Conservation (phyloP, 2,888 invertebrate species). For the Gisinianus flammeolus region DNA sequence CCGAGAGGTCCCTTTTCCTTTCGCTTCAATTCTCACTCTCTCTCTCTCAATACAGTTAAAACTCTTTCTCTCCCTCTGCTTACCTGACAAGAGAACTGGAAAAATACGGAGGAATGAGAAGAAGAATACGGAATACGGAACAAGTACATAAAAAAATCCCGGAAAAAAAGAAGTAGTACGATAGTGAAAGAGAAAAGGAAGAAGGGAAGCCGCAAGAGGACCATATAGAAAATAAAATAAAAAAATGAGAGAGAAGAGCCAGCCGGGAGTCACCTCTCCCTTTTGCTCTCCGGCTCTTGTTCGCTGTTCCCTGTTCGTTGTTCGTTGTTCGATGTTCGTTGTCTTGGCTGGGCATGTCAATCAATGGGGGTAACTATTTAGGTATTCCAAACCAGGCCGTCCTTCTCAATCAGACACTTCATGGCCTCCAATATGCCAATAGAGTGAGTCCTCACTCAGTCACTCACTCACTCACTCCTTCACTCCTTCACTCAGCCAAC, state of each 20-base stretch:
- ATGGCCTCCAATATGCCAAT: conserved; percentile 43
- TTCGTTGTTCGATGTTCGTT: neutral
- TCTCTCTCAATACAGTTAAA: neutral
- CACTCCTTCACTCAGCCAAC: conserved; percentile 23
- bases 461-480: conserved; percentile 31
- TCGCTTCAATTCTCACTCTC: conserved; percentile 26
- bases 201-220: neutral
- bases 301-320: neutral
- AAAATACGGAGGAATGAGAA: neutral
- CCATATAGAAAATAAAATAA: neutral
- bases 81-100: conserved; percentile 5
- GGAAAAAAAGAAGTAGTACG: neutral
- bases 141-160: neutral
- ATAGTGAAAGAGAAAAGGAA: neutral
- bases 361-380: conserved; percentile 47
- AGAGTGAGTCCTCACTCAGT: conserved; percentile 38
- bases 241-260: neutral
- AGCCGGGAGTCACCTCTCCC: conserved; percentile 16
- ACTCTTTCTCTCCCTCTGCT: neutral
- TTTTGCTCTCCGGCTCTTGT: too few species aligned
- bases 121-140: neutral
- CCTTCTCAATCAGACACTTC: conserved; percentile 43
- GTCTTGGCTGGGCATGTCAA: conserved; percentile 33
- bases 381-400: conserved; percentile 47
- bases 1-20: conserved; percentile 35